A percentile compares a stretch with the other conserved stretches of the same genome.
These are phyloP conservation scores for Phodopus roborovskii DNA, from an alignment of 2,113 vertebrate species.

Conservation along the genomic window DNA sequence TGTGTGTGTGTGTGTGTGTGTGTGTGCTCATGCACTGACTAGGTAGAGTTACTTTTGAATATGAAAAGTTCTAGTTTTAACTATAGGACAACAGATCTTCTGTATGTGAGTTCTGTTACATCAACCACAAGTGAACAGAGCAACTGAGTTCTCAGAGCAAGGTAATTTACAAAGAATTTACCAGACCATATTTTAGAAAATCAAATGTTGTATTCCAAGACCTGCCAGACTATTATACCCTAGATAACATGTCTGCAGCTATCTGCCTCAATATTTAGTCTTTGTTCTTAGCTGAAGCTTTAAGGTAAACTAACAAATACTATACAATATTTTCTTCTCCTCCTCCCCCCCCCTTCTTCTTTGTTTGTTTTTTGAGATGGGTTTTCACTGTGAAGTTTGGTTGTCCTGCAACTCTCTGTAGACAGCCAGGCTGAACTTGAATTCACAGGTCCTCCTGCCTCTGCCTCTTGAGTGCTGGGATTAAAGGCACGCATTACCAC, in stretches of 20 bases:
- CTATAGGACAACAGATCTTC: neutral
- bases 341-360: too few species aligned
- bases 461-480: neutral
- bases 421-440: neutral
- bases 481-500: neutral
- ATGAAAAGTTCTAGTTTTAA: neutral
- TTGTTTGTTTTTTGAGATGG: neutral
- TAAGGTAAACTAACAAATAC: slow-evolving; percentile 15
- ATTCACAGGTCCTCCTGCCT: neutral
- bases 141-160: neutral
- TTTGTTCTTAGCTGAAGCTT: slow-evolving; percentile 30
- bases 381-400: neutral
- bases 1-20: neutral
- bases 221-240: neutral
- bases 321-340: neutral
- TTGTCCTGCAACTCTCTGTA: neutral
- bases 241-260: neutral
- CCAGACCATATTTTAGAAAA: neutral
- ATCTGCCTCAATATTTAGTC: neutral
- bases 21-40: neutral
- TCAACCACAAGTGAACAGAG: neutral
- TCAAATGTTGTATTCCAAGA: neutral
- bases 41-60: neutral
- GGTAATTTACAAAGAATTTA: neutral
- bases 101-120: neutral